Conservation (phyloP, 2,113 vertebrate genomes). For the Bungarus multicinctus region DNA sequence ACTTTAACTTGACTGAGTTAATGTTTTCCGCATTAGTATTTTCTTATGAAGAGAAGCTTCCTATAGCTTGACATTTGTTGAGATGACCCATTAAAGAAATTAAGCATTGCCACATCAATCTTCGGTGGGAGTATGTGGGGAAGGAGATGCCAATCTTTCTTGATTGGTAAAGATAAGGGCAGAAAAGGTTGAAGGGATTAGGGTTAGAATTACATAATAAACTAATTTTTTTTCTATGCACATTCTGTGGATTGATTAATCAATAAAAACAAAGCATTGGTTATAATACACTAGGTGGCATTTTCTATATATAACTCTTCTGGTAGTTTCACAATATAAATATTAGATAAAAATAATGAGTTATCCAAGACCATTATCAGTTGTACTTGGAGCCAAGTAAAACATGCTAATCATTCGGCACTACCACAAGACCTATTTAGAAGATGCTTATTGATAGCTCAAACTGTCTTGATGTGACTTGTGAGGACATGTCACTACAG, state of each 20-base stretch:
- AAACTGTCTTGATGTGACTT: neutral
- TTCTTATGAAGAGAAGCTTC: neutral
- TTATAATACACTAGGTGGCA: neutral
- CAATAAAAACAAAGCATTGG: neutral
- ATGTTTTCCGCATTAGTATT: neutral
- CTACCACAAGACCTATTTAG: neutral
- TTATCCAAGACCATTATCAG: neutral
- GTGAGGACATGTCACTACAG: neutral
- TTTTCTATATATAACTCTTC: neutral
- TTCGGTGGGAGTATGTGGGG: neutral
- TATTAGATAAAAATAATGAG: neutral
- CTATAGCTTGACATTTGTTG: neutral
- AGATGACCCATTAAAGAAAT: neutral
- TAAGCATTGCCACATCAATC: neutral
- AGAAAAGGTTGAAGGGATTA: neutral
- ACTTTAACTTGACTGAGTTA: neutral
- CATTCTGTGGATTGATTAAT: neutral
- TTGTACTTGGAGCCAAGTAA: neutral
- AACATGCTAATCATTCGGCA: neutral
- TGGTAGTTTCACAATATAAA: neutral
- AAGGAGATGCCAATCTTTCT: neutral
- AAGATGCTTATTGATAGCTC: neutral
- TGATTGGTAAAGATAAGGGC: neutral
- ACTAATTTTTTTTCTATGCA: neutral
- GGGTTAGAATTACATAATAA: neutral